Base-by-base conservation (phyloP, 2,888 invertebrate genomes). In the Acronicta alni region DNA sequence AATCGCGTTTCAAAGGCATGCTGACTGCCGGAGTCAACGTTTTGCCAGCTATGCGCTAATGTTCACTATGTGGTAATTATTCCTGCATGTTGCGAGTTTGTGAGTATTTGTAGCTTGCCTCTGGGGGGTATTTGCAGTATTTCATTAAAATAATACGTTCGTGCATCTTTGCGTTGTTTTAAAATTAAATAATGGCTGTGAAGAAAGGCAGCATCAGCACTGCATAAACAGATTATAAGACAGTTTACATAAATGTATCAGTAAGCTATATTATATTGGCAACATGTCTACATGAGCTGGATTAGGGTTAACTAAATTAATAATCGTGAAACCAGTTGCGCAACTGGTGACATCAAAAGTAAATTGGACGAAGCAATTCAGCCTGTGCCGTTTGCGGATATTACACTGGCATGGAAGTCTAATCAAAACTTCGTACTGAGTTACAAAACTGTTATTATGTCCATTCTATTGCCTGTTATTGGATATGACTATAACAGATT, bases 41-140 rank as follows among this genome's bases (percentile, higher is more conserved):
- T 80, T 81, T 57, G 67, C 72, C 52, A 74, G 72, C 60, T 73
- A 81, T 79, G 80, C 75, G 74, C 60, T 73, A 72, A 77, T 76
- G 66, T 73, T 66, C 64, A 63, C 64, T 70, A 61, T 76, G 71
- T 71, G 68, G 76, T 73, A 77, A 82, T 81, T 79, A 77, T 72
- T 73, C 43, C 72, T 78, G 75, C 74, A 79, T 76, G 76, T 71
- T 64, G 69, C 77, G 77, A 75, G 66, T 73, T 72, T 62, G 67
- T 72, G 69, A 76, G 69, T 51, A 62, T 38, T 62, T 69, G 56
- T 12, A 48, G 43, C 54, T 56, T 49, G 45, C 48, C 47, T n/a
- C n/a, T n/a, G n/a, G 23, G 41, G 30, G 47, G 61, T 66, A 71
- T 68, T 71, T 70, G 64, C 44, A 10, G 54, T 43, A 58, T 60